Evolutionary conservation across 2,888 invertebrate genomes (phyloP).

Genomic region (Eupithecia subfuscata): DNA sequence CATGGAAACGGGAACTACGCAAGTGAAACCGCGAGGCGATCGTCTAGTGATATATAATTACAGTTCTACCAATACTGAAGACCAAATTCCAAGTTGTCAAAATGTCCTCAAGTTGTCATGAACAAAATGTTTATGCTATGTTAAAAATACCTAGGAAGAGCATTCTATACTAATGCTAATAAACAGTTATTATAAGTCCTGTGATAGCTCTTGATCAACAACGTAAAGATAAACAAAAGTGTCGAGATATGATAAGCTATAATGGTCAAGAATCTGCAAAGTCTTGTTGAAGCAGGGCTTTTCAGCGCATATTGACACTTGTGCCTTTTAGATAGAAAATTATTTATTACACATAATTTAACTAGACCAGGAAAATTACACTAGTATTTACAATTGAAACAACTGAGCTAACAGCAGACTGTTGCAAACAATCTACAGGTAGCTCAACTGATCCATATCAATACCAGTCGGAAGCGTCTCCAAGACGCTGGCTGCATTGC

Average conservation of each 20-base stretch:
- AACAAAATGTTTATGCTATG: not conserved
- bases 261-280: not conserved
- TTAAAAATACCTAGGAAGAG: not conserved
- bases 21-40: no score
- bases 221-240: not conserved
- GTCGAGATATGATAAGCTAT: not conserved
- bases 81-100: not conserved
- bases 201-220: not conserved
- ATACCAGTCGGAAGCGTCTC: no score
- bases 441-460: no score
- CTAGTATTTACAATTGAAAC: no score
- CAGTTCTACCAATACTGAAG: not conserved
- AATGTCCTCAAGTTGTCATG: not conserved
- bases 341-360: no score
- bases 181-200: not conserved
- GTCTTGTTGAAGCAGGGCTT: not conserved
- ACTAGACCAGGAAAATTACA: no score
- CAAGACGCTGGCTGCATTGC: no score
- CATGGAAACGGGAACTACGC: no score
- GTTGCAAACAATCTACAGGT: no score
- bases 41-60: no score
- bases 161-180: not conserved
- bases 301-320: not conserved
- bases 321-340: not conserved
- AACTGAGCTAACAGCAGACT: no score